A percentile compares a stretch with the other conserved stretches of the same genome.
phyloP scores from a whole-genome alignment of 2,888 invertebrate species.

The Loripinus fragilis region DNA sequence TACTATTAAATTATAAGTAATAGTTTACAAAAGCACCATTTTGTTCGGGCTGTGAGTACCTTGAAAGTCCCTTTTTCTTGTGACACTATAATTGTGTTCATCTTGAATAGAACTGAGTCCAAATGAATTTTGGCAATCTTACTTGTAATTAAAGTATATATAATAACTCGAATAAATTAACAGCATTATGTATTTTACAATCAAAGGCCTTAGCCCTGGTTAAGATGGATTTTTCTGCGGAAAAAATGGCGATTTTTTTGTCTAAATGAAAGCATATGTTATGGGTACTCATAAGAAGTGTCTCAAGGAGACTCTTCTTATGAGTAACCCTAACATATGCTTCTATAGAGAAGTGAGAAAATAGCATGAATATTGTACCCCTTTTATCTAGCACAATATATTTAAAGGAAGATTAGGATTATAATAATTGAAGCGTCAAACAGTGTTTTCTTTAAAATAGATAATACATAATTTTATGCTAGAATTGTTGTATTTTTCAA shows the following conservation, averaged over 20 bases:
- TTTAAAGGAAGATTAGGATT: neutral
- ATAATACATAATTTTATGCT: neutral
- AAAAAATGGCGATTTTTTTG: no score
- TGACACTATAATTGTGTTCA: neutral
- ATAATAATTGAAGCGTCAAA: neutral
- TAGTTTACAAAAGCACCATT: no score
- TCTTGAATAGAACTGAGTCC: neutral
- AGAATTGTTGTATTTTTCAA: neutral
- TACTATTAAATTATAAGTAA: no score
- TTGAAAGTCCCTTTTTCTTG: neutral
- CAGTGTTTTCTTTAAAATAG: neutral
- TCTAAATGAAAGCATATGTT: no score
- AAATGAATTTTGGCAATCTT: conserved; percentile 9
- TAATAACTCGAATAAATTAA: conserved; percentile 11
- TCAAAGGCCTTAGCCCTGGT: neutral
- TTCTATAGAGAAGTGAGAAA: no score
- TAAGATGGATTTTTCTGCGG: no score
- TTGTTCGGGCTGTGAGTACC: no score
- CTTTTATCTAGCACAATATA: no score
- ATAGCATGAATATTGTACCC: no score
- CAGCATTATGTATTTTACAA: neutral
- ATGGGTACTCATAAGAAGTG: no score
- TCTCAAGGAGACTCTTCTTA: no score
- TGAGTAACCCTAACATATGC: no score
- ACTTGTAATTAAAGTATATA: neutral